Percentiles rank a stretch among this genome's conserved stretches.
Conservation (phyloP, 2,797 vertebrate species). For the Synanceia verrucosa region DNA sequence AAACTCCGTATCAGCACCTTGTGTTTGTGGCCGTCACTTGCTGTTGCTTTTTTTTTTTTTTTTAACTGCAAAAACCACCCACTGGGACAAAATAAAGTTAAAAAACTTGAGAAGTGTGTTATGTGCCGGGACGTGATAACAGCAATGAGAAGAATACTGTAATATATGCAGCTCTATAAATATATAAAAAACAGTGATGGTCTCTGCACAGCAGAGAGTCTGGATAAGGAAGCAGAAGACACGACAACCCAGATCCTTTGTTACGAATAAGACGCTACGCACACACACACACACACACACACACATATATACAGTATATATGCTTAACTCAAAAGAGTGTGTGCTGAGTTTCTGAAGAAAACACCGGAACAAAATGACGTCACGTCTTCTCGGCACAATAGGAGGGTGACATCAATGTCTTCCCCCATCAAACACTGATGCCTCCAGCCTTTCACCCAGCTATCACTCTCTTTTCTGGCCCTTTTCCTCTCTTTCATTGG, state of each 20-base stretch:
- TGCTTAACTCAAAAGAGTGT: constrained; percentile 8
- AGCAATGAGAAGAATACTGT: constrained; percentile 1
- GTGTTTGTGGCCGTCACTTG: neutral
- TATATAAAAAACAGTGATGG: constrained; percentile 5
- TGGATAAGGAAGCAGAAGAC: constrained; percentile 22
- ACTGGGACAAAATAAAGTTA: constrained; percentile 1
- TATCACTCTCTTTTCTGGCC: constrained; percentile 37
- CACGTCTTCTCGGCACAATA: constrained; percentile 32
- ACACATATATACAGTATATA: neutral
- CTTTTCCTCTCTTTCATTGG: constrained; percentile 50
- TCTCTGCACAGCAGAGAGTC: constrained; percentile 33
- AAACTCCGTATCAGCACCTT: constrained; percentile 35
- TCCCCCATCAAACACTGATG: constrained; percentile 8
- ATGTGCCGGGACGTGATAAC: neutral
- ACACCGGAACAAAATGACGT: constrained; percentile 49
- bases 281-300: neutral
- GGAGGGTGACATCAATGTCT: constrained; percentile 46
- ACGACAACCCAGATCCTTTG: constrained; percentile 39
- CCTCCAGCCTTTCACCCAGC: constrained; percentile 26
- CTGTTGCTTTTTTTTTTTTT: neutral
- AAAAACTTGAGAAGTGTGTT: constrained; percentile 19
- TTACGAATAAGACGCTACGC: constrained; percentile 19
- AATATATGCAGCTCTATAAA: constrained; percentile 28
- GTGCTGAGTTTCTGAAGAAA: constrained; percentile 38
- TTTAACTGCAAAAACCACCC: constrained; percentile 10